Conservation (phyloP, 2,888 invertebrate species). For the Cybosia mesomella region DNA sequence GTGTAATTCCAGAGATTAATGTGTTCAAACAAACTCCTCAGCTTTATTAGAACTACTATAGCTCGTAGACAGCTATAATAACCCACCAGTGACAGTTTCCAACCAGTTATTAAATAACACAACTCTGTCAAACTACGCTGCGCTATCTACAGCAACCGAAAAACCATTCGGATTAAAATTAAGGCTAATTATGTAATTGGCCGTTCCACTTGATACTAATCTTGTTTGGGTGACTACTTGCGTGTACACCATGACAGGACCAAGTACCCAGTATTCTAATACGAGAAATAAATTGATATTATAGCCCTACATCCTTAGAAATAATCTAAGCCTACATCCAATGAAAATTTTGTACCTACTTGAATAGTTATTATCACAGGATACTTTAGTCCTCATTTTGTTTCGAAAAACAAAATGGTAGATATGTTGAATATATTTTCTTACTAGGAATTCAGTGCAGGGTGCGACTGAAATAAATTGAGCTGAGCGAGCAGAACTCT, state of each 20-base stretch:
- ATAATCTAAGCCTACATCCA: no score
- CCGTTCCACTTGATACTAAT: conserved; percentile 7
- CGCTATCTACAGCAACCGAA: not conserved
- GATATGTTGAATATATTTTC: no score
- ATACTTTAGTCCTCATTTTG: no score
- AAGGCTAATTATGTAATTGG: conserved; percentile 1
- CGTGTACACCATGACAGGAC: not conserved
- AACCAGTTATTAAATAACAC: not conserved
- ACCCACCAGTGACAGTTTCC: not conserved
- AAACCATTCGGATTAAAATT: not conserved
- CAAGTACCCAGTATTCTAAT: not conserved
- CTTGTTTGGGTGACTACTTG: conserved; percentile 1
- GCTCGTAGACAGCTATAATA: not conserved
- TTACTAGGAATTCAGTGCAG: no score
- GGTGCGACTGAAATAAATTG: no score
- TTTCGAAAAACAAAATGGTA: no score
- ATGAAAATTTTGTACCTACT: no score
- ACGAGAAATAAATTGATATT: no score
- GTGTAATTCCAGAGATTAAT: not conserved
- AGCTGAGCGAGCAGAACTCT: no score
- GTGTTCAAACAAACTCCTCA: not conserved
- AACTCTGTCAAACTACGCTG: not conserved
- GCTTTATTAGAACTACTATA: no score
- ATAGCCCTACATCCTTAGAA: no score
- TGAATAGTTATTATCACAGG: no score